Percentiles rank a stretch among this genome's conserved stretches.
Evolutionary conservation across 2,888 invertebrate genomes (phyloP).

Genomic region (Meloe dianella): DNA sequence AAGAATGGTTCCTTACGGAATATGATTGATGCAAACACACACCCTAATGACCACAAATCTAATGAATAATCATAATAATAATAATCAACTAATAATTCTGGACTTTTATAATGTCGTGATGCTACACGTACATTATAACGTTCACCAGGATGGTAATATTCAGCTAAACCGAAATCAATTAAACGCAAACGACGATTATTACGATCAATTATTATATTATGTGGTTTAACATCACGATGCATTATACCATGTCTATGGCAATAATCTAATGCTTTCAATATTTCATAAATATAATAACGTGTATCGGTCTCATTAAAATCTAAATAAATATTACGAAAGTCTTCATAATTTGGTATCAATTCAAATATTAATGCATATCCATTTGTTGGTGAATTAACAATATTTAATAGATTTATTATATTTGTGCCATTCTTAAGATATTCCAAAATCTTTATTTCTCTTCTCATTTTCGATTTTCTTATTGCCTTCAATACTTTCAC

Average conservation of each 20-base stretch:
- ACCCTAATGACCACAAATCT: slow-evolving; percentile 59
- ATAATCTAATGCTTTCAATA: slow-evolving; percentile 58
- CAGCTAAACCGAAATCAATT: slow-evolving; percentile 58
- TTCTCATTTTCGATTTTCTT: slow-evolving; percentile 55
- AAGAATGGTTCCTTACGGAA: slow-evolving; percentile 58
- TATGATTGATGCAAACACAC: slow-evolving; percentile 58
- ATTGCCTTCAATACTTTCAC: slow-evolving; percentile 58
- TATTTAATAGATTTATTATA: slow-evolving; percentile 52
- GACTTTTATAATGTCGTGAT: slow-evolving; percentile 57
- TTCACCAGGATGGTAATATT: slow-evolving; percentile 57
- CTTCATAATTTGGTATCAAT: slow-evolving; percentile 51
- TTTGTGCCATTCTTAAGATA: slow-evolving; percentile 54
- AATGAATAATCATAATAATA: slow-evolving; percentile 58
- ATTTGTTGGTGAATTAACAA: slow-evolving; percentile 44
- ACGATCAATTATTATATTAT: slow-evolving; percentile 56
- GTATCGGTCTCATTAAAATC: slow-evolving; percentile 55
- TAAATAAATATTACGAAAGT: slow-evolving; percentile 57
- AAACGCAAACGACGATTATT: slow-evolving; percentile 50
- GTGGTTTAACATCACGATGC: slow-evolving; percentile 59
- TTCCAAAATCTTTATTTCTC: slow-evolving; percentile 58
- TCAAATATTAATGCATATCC: slow-evolving; percentile 55
- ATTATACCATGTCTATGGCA: slow-evolving; percentile 58
- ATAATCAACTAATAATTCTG: slow-evolving; percentile 56
- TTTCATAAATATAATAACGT: slow-evolving; percentile 58
- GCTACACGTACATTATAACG: slow-evolving; percentile 58